Percentiles rank a stretch among this genome's conserved stretches.
Conservation (phyloP, 2,888 invertebrate genomes). For the Saturnia japonica region DNA sequence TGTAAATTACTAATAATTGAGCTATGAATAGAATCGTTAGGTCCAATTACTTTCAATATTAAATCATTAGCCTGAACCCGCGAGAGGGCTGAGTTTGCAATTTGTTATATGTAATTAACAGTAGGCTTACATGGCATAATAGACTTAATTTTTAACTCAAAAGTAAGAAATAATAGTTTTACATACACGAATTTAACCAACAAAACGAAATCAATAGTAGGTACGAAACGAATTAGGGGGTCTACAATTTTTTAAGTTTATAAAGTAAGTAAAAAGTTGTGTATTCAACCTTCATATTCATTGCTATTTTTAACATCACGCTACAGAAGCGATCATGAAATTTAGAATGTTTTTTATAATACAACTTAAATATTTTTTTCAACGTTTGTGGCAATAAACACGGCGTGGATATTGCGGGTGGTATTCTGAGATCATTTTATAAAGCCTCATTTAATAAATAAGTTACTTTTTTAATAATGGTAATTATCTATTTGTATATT, state of each 20-base stretch:
- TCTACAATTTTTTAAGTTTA: too few species aligned
- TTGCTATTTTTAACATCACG: neutral
- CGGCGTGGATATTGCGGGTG: neutral
- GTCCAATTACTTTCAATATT: slow-evolving; percentile 10
- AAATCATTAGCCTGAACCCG: slow-evolving; percentile 17
- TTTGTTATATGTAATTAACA: neutral
- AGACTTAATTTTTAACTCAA: too few species aligned
- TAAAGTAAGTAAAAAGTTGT: too few species aligned
- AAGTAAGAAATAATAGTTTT: neutral
- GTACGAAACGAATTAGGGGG: too few species aligned
- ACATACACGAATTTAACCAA: too few species aligned
- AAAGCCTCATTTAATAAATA: neutral
- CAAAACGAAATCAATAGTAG: too few species aligned
- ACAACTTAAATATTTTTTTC: too few species aligned
- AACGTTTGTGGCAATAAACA: too few species aligned
- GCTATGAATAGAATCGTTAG: slow-evolving; percentile 3
- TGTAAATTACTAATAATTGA: slow-evolving; percentile 27
- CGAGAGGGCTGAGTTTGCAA: neutral
- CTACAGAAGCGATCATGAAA: neutral
- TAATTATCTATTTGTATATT: neutral
- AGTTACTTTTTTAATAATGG: neutral
- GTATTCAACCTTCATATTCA: neutral
- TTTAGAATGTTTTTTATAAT: too few species aligned
- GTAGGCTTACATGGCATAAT: neutral
- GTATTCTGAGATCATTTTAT: slow-evolving; percentile 17